A percentile compares a stretch with the other conserved stretches of the same genome.
Conservation (phyloP, 2,888 invertebrate species). For the Ceratothoa steindachneri region DNA sequence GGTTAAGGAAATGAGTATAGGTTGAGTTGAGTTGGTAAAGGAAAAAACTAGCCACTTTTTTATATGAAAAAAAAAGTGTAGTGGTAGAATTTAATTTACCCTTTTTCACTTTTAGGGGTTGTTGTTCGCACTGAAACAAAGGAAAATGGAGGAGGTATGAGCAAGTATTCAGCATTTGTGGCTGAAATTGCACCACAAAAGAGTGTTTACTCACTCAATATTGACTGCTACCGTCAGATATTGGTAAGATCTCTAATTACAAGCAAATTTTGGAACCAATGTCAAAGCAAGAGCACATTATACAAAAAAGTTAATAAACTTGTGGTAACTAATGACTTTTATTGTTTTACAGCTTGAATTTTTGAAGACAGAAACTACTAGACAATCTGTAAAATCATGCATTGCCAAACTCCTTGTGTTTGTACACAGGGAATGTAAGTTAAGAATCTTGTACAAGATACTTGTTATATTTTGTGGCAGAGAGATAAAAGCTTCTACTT, state of each 20-base stretch:
- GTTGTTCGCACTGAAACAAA: conserved; percentile 32
- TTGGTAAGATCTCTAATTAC: conserved; percentile 50
- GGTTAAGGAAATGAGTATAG: too few species aligned
- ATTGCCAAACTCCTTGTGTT: conserved; percentile 45
- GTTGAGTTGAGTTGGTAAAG: too few species aligned
- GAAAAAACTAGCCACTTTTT: too few species aligned
- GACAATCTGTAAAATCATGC: conserved; percentile 27
- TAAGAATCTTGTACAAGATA: background rate
- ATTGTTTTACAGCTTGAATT: conserved; percentile 29
- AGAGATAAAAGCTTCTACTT: background rate
- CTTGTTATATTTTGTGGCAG: background rate
- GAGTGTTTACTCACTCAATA: conserved; percentile 72
- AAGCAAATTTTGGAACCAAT: background rate
- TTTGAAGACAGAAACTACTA: conserved; percentile 29
- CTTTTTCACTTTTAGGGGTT: conserved; percentile 39
- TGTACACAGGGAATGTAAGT: conserved; percentile 46
- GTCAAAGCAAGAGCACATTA: too few species aligned
- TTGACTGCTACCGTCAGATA: conserved; percentile 54
- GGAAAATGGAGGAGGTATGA: conserved; percentile 19
- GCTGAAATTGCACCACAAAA: conserved; percentile 66
- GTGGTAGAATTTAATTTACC: too few species aligned
- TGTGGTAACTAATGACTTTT: conserved; percentile 47
- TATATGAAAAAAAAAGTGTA: too few species aligned
- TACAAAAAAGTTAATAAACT: too few species aligned
- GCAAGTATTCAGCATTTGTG: conserved; percentile 52